Conservation (phyloP, 2,888 invertebrate genomes). For the Venusia cambrica region DNA sequence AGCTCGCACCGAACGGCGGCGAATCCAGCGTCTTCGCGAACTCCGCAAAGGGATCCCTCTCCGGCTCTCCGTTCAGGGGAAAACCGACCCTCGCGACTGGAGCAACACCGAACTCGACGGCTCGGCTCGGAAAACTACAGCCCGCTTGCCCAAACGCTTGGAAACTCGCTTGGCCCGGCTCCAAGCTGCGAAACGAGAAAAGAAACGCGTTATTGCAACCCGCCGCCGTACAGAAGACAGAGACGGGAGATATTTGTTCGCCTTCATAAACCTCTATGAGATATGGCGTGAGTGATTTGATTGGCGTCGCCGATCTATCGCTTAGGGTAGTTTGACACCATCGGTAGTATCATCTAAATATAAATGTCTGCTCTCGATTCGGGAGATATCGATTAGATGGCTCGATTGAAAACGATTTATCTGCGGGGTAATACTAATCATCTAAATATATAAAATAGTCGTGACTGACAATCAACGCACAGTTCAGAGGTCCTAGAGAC, state of each 20-base stretch:
- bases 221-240: conserved; percentile 67
- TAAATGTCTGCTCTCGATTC: conserved; percentile 50
- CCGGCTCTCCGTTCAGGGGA: conserved; percentile 55
- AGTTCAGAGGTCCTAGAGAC: no score
- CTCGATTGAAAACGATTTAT: conserved; percentile 36
- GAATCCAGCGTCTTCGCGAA: conserved; percentile 52
- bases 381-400: conserved; percentile 38
- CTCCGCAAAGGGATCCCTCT: conserved; percentile 59
- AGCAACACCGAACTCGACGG: conserved; percentile 74
- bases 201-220: conserved; percentile 74
- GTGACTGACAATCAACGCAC: no score
- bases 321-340: conserved; percentile 69
- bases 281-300: conserved; percentile 74
- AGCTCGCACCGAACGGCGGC: conserved; percentile 51
- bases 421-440: conserved; percentile 11
- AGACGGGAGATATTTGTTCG: conserved; percentile 65
- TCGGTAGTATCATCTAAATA: conserved; percentile 61
- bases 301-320: conserved; percentile 67
- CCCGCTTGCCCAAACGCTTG: conserved; percentile 73
- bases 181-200: conserved; percentile 82
- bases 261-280: conserved; percentile 71
- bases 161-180: conserved; percentile 80
- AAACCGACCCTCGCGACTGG: conserved; percentile 47
- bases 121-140: conserved; percentile 77
- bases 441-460: no score